phyloP scores from a whole-genome alignment of 2,797 vertebrate species.

The Esox masquinongy region DNA sequence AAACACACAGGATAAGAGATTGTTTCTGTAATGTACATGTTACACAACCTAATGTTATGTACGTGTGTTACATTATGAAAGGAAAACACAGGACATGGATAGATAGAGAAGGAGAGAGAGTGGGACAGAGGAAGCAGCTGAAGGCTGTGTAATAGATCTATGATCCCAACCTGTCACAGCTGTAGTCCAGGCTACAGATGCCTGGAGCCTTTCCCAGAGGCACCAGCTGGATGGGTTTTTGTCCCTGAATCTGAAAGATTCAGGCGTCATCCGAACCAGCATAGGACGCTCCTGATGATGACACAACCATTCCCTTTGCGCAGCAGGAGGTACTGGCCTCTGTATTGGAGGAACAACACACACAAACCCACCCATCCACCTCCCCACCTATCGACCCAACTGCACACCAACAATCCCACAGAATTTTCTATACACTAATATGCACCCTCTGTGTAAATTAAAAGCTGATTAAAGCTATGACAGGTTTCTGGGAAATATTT shows the following conservation, averaged over 20 bases:
- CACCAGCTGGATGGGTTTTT: background rate
- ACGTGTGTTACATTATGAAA: background rate
- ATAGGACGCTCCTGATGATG: conserved; percentile 21
- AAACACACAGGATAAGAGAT: conserved; percentile 15
- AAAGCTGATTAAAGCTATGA: conserved; percentile 10
- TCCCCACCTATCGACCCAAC: conserved; percentile 9
- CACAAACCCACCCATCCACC: conserved; percentile 34
- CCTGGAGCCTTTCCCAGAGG: conserved; percentile 21
- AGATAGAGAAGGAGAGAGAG: background rate
- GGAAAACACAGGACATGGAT: conserved; percentile 6
- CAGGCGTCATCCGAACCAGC: background rate
- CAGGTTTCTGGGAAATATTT: background rate
- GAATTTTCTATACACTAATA: background rate
- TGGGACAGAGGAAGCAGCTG: conserved; percentile 2
- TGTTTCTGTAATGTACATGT: background rate
- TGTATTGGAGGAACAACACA: background rate
- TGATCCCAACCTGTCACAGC: conserved; percentile 9
- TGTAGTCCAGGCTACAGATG: conserved; percentile 1
- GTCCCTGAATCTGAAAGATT: conserved; percentile 10
- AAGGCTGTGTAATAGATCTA: conserved; percentile 12
- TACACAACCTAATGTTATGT: background rate
- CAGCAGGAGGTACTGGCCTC: conserved; percentile 11
- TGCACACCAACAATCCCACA: conserved; percentile 1
- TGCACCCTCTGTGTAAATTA: background rate
- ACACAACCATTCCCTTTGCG: conserved; percentile 28